Conservation (phyloP, 2,797 vertebrate species). For the Rhinella marina region DNA sequence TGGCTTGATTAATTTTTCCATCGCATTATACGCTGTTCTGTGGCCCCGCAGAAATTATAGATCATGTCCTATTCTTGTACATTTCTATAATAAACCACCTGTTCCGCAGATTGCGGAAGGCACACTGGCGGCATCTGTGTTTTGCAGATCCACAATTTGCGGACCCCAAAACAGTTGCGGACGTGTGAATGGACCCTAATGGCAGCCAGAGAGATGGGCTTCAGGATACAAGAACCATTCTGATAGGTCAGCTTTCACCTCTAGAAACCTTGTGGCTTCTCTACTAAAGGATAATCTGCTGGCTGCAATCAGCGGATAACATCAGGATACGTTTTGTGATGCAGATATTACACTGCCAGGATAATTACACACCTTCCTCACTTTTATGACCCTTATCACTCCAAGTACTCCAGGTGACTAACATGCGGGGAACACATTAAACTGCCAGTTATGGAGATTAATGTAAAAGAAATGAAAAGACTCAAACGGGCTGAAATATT, state of each 20-base stretch:
- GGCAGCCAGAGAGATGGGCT: background rate
- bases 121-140: too few relatives aligned
- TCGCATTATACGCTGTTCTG: too few relatives aligned
- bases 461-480: background rate
- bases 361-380: constrained; percentile 29
- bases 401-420: constrained; percentile 3
- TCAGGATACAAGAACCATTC: background rate
- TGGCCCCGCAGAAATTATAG: too few relatives aligned
- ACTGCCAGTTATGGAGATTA: background rate
- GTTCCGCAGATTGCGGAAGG: too few relatives aligned
- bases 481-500: background rate
- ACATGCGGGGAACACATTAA: constrained; percentile 31
- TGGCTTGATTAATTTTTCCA: too few relatives aligned
- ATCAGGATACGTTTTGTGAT: constrained; percentile 1
- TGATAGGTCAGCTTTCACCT: background rate
- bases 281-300: background rate
- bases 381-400: constrained; percentile 8
- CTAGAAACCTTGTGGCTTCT: background rate
- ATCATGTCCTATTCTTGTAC: too few relatives aligned
- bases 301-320: constrained; percentile 6
- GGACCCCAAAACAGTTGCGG: too few relatives aligned
- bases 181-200: too few relatives aligned
- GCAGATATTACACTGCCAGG: background rate
- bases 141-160: too few relatives aligned
- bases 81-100: too few relatives aligned